Percentiles rank a stretch among this genome's conserved stretches.
Conservation (phyloP, 2,888 invertebrate genomes). For the Diarsia mendica region DNA sequence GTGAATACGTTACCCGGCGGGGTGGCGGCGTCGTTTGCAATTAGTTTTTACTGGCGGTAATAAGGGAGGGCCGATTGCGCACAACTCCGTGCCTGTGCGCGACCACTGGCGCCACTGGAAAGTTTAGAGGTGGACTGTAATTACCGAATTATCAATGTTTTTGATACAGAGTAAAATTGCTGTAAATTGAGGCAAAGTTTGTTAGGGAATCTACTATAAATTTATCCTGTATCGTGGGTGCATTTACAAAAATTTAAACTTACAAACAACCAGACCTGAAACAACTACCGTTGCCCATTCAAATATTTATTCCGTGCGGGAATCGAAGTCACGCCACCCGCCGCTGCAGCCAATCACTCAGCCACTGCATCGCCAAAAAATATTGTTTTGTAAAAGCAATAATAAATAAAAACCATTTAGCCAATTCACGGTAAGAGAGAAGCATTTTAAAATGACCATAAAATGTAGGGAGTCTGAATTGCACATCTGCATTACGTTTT, state of each 20-base stretch:
- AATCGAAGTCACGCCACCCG: not conserved
- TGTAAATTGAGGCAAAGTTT: too few species aligned
- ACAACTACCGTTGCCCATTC: not conserved
- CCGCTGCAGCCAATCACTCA: not conserved
- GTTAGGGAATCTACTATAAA: too few species aligned
- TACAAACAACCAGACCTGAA: not conserved
- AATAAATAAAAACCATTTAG: not conserved
- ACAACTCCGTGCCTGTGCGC: slow-evolving; percentile 74
- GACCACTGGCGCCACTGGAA: slow-evolving; percentile 63
- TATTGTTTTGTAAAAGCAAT: not conserved
- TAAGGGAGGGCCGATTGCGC: slow-evolving; percentile 85
- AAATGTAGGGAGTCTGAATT: not conserved
- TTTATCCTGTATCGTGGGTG: not conserved
- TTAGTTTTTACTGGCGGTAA: slow-evolving; percentile 88
- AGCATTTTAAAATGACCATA: not conserved
- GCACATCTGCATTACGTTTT: not conserved
- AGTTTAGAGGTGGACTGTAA: slow-evolving; percentile 66
- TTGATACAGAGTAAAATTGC: not conserved
- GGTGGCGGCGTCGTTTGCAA: slow-evolving; percentile 78
- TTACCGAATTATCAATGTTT: not conserved
- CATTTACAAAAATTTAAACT: not conserved
- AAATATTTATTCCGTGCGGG: not conserved
- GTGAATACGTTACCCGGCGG: slow-evolving; percentile 59
- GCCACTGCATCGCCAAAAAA: not conserved
- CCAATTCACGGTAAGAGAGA: not conserved